phyloP scores from a whole-genome alignment of 2,888 invertebrate species.

The Schizotus pectinicornis region DNA sequence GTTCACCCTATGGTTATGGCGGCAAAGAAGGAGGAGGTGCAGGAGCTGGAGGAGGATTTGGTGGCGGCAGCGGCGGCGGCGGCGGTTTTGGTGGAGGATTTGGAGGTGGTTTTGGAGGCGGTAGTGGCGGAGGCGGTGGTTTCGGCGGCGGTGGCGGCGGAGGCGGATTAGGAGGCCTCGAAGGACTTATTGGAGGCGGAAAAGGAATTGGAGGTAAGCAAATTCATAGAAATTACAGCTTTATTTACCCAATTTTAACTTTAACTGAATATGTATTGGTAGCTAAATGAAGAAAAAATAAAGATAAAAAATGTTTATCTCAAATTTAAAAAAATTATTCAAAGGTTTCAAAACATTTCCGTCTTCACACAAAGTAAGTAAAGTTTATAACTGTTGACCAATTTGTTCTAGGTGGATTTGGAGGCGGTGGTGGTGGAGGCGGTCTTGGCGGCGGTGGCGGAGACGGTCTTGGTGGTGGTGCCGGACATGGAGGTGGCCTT shows the following conservation, averaged over 20 bases:
- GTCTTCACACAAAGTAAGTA: too few species aligned
- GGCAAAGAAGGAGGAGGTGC: slow-evolving; percentile 43
- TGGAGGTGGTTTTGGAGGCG: slow-evolving; percentile 48
- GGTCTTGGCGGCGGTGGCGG: slow-evolving; percentile 28
- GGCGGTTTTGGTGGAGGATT: slow-evolving; percentile 15
- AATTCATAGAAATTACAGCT: too few species aligned
- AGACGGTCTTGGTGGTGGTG: background rate
- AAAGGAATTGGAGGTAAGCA: background rate
- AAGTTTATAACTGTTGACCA: too few species aligned
- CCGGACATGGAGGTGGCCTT: background rate
- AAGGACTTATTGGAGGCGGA: background rate
- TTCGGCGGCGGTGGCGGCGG: slow-evolving; percentile 18
- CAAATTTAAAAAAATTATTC: too few species aligned
- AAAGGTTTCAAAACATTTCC: too few species aligned
- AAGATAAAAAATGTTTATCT: too few species aligned
- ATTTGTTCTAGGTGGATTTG: slow-evolving; percentile 45
- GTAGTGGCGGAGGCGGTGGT: slow-evolving; percentile 54
- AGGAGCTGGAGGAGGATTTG: slow-evolving; percentile 46
- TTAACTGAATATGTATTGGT: too few species aligned
- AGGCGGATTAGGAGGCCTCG: slow-evolving; percentile 55
- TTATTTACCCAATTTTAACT: too few species aligned
- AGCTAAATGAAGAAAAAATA: too few species aligned
- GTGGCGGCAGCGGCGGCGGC: slow-evolving; percentile 51
- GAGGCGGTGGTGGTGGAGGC: slow-evolving; percentile 59
- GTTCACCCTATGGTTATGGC: slow-evolving; percentile 32